phyloP scores from a whole-genome alignment of 2,113 vertebrate genomes.

The Leiothrix lutea region DNA sequence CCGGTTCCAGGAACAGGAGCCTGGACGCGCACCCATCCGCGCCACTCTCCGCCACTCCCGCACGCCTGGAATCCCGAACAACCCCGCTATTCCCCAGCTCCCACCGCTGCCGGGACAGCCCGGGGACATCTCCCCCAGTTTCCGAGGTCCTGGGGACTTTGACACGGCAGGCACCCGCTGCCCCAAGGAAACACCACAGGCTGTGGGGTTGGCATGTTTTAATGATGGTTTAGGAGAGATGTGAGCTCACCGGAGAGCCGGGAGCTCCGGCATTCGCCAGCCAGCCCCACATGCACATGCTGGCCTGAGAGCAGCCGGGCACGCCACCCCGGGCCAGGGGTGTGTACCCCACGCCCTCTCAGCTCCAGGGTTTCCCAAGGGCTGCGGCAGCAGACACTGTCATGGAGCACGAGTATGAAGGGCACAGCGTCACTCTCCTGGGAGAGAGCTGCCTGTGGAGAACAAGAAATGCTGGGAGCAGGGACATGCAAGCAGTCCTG shows the following conservation, averaged over 20 bases:
- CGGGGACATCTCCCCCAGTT: not conserved
- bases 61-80: no score
- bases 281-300: not conserved
- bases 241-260: not conserved
- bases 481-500: not conserved
- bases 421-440: not conserved
- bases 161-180: accelerated
- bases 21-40: accelerated
- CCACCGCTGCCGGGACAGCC: not conserved
- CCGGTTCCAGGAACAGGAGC: no score
- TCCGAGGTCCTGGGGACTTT: accelerated
- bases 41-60: accelerated
- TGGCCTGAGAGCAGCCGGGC: not conserved
- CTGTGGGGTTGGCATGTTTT: slow-evolving; percentile 10
- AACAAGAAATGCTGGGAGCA: not conserved
- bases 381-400: not conserved
- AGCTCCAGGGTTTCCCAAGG: not conserved
- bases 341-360: not conserved
- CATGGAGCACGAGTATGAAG: not conserved
- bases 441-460: not conserved
- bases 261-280: not conserved
- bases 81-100: not conserved
- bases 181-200: not conserved
- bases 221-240: slow-evolving; percentile 6
- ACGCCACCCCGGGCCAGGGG: not conserved